phyloP scores from a whole-genome alignment of 2,113 vertebrate genomes.

The Baryphthengus martii region DNA sequence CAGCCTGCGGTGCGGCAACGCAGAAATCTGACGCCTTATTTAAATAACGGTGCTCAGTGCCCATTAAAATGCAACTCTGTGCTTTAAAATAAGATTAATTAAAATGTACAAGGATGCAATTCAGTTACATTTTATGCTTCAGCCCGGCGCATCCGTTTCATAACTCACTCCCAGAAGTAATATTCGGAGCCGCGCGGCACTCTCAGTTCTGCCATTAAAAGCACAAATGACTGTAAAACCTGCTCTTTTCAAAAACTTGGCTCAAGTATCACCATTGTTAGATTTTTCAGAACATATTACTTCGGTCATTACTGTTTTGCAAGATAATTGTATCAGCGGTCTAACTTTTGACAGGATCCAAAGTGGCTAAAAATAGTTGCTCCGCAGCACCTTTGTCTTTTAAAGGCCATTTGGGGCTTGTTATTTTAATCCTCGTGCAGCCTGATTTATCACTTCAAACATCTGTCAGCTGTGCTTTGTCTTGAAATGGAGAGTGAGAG shows the following conservation, averaged over 20 bases:
- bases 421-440: conserved; percentile 72
- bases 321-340: conserved; percentile 33
- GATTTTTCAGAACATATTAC: conserved; percentile 13
- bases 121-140: conserved; percentile 33
- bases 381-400: conserved; percentile 68
- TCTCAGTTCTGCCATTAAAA: conserved; percentile 29
- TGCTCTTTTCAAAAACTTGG: conserved; percentile 32
- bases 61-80: conserved; percentile 40
- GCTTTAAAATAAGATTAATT: conserved; percentile 48
- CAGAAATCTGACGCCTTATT: not conserved
- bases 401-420: conserved; percentile 67
- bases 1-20: not conserved
- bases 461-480: conserved; percentile 78
- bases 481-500: conserved; percentile 72
- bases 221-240: conserved; percentile 9
- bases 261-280: conserved; percentile 14
- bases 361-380: conserved; percentile 58
- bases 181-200: not conserved
- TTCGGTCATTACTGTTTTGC: conserved; percentile 26
- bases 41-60: conserved; percentile 23
- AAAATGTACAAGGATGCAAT: conserved; percentile 14
- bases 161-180: conserved; percentile 21
- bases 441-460: conserved; percentile 77
- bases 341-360: conserved; percentile 46
- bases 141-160: not conserved